Evolutionary conservation across 2,888 invertebrate species (phyloP).

Genomic region (Tanypteryx hageni): DNA sequence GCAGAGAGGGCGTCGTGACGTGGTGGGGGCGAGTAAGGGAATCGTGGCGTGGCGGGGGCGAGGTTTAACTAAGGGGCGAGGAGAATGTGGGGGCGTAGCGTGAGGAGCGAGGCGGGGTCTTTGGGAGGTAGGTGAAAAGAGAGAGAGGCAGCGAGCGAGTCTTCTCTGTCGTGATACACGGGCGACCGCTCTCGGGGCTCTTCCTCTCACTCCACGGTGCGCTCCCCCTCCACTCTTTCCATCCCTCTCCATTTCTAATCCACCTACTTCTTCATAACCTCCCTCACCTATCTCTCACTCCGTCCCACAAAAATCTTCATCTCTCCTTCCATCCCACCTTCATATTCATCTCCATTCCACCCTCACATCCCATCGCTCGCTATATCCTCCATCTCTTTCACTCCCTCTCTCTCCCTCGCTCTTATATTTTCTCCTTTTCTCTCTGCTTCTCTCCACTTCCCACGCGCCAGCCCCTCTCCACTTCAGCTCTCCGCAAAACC

Average conservation of each 20-base stretch:
- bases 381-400: background rate
- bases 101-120: background rate
- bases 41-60: background rate
- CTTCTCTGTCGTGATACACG: conserved; percentile 34
- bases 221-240: background rate
- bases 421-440: no score
- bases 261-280: background rate
- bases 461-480: background rate
- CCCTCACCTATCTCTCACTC: background rate
- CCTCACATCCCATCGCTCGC: background rate
- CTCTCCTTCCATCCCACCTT: background rate
- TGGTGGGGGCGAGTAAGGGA: background rate
- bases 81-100: background rate
- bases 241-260: conserved; percentile 8
- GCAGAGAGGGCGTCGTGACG: background rate
- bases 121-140: background rate
- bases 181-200: background rate
- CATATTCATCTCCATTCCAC: background rate
- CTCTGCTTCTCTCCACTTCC: background rate
- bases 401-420: background rate
- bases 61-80: no score
- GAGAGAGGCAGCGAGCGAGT: background rate
- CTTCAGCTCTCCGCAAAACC: background rate
- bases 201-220: background rate
- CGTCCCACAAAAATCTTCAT: conserved; percentile 11